Percentiles rank a stretch among this genome's conserved stretches.
Conservation (phyloP, 2,113 vertebrate species). For the Cyprinodon tularosa region DNA sequence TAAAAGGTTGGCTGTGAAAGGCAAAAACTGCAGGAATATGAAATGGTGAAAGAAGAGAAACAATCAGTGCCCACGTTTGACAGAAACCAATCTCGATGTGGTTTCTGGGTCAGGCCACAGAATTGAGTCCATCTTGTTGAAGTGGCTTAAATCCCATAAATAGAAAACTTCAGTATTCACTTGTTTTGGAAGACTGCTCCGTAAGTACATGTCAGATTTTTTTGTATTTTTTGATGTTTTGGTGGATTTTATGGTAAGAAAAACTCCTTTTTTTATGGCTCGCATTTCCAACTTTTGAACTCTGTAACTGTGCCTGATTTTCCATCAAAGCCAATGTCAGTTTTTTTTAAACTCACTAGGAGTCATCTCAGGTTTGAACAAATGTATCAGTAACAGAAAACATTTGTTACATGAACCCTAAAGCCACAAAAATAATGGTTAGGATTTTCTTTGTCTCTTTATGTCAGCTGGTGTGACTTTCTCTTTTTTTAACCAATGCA, state of each 20-base stretch:
- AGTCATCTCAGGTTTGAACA: background rate
- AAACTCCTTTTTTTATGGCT: background rate
- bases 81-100: background rate
- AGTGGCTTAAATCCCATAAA: background rate
- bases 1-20: background rate
- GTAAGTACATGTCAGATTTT: background rate
- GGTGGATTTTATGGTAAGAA: background rate
- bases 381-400: background rate
- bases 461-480: slow-evolving; percentile 52
- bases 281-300: background rate
- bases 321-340: too few species aligned
- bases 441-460: slow-evolving; percentile 39
- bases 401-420: slow-evolving; percentile 18
- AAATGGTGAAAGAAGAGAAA: background rate
- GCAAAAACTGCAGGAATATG: background rate
- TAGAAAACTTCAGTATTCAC: background rate
- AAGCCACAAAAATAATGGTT: slow-evolving; percentile 19
- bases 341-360: too few species aligned
- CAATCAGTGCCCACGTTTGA: background rate
- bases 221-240: background rate
- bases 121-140: background rate
- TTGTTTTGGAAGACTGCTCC: background rate
- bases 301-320: background rate
- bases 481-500: slow-evolving; percentile 34
- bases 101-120: background rate